A percentile compares a stretch with the other conserved stretches of the same genome.
phyloP scores from a whole-genome alignment of 2,113 vertebrate species.

The Tichodroma muraria region DNA sequence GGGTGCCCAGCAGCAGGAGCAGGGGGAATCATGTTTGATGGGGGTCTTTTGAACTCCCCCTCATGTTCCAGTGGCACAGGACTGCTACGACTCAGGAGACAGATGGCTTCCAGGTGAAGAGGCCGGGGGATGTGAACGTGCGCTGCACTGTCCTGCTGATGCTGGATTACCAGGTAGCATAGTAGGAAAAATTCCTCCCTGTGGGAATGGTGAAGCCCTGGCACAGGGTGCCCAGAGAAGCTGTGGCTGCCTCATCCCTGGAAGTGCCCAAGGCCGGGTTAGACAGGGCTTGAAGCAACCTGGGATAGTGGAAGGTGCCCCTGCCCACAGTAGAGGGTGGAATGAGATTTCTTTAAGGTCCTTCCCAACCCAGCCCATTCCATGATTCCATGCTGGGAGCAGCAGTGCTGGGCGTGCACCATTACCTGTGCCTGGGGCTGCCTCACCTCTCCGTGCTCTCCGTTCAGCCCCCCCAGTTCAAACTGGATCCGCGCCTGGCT shows the following conservation, averaged over 20 bases:
- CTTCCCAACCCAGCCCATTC: not conserved
- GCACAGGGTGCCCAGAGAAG: not conserved
- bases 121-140: slow-evolving; percentile 94
- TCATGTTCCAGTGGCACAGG: slow-evolving; percentile 88
- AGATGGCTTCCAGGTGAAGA: slow-evolving; percentile 98
- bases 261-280: not conserved
- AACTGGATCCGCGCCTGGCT: slow-evolving; percentile 85
- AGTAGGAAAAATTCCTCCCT: not conserved
- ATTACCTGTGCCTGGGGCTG: not conserved
- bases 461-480: slow-evolving; percentile 81
- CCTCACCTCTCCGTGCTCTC: not conserved
- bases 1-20: not conserved
- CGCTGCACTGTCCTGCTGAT: slow-evolving; percentile 98
- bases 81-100: slow-evolving; percentile 99
- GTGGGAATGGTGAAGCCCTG: fast-evolving
- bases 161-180: slow-evolving; percentile 93
- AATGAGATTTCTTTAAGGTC: not conserved
- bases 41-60: not conserved
- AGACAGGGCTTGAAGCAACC: fast-evolving
- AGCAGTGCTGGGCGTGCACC: fast-evolving
- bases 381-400: not conserved
- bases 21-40: not conserved
- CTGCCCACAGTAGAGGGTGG: not conserved
- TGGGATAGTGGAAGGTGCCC: not conserved
- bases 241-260: not conserved